A percentile compares a stretch with the other conserved stretches of the same genome.
Conservation (phyloP, 2,888 invertebrate genomes). For the Folsomia candida region DNA sequence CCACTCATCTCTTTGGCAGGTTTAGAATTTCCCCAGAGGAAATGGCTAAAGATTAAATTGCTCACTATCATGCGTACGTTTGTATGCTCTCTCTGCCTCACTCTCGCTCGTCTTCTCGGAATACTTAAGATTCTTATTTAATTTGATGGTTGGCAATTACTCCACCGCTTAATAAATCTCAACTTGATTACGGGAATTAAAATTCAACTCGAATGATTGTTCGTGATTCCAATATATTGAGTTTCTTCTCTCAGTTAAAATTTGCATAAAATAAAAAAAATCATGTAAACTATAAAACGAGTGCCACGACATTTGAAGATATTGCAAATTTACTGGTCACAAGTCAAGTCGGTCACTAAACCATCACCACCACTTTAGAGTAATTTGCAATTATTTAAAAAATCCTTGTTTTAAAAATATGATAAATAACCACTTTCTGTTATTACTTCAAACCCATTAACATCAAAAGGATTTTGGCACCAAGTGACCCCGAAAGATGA, state of each 20-base stretch:
- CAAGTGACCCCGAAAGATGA: too few species aligned
- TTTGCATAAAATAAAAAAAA: background rate
- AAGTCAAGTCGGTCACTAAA: too few species aligned
- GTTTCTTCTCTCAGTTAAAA: background rate
- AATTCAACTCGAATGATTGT: too few species aligned
- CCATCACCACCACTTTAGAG: too few species aligned
- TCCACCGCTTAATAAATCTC: conserved; percentile 11
- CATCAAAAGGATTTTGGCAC: too few species aligned
- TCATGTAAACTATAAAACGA: background rate
- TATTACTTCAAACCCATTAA: too few species aligned
- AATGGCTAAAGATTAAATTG: background rate
- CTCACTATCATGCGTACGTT: too few species aligned
- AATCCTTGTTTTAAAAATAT: too few species aligned
- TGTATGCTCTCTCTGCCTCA: background rate
- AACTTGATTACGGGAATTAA: background rate
- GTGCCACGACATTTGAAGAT: too few species aligned
- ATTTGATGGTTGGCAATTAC: background rate
- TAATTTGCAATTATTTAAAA: too few species aligned
- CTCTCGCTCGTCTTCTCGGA: background rate
- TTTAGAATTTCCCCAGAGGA: background rate
- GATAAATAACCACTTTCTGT: too few species aligned
- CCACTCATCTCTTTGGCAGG: background rate
- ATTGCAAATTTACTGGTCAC: too few species aligned
- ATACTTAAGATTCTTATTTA: background rate
- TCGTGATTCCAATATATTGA: background rate